These are phyloP conservation scores for Amphipyra tragopoginis DNA, from an alignment of 2,888 invertebrate species.

Conservation along the genomic window DNA sequence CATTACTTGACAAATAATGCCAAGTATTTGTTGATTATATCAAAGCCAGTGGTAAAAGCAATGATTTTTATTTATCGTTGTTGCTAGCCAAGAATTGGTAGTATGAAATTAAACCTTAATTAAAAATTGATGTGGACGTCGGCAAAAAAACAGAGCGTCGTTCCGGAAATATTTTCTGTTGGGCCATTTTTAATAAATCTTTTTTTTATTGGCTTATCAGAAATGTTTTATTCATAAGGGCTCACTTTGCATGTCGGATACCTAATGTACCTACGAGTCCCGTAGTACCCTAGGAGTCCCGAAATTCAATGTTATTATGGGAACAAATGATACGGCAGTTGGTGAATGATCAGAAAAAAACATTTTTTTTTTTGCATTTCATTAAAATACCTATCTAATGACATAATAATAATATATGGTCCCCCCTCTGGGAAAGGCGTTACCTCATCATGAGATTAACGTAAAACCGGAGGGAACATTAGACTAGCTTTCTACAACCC, in stretches of 20 bases:
- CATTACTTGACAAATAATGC: neutral
- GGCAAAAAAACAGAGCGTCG: neutral
- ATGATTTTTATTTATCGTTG: neutral
- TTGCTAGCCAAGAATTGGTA: neutral
- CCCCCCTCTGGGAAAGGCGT: too few relatives aligned
- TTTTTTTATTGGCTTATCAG: neutral
- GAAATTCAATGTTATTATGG: too few relatives aligned
- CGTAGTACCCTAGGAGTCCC: too few relatives aligned
- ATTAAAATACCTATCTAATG: too few relatives aligned
- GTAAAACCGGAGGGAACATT: too few relatives aligned
- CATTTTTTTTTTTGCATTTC: too few relatives aligned
- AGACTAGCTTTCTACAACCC: too few relatives aligned
- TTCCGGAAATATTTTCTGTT: neutral
- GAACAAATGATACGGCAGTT: too few relatives aligned
- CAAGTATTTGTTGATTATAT: neutral
- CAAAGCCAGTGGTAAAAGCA: neutral
- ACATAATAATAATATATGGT: too few relatives aligned
- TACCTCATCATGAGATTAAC: too few relatives aligned
- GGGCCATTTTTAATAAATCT: neutral
- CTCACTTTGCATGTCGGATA: neutral
- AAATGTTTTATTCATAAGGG: neutral
- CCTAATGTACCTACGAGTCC: too few relatives aligned
- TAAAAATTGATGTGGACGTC: neutral
- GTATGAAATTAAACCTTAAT: slow-evolving; percentile 1
- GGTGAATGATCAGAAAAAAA: too few relatives aligned